phyloP scores from a whole-genome alignment of 2,113 vertebrate species.

The Sus scrofa region T2T-Sscrofa CM000822.6:56364001-56364500 shows the following conservation, averaged over 20 bases:
- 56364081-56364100: not conserved
- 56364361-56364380: no score
- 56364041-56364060: not conserved
- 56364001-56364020: no score
- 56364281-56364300: not conserved
- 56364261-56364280: not conserved
- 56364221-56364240: slow-evolving; percentile 6
- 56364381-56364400: no score
- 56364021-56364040: no score
- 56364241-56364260: not conserved
- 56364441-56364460: no score
- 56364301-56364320: not conserved
- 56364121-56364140: not conserved
- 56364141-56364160: slow-evolving; percentile 10
- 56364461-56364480: no score
- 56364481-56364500: no score
- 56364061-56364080: not conserved
- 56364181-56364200: not conserved
- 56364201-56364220: not conserved
- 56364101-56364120: not conserved
- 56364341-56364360: no score
- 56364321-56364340: no score
- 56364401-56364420: no score
- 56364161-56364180: not conserved
- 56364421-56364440: no score